Evolutionary conservation across 2,113 vertebrate genomes (phyloP), one percentile per base, ranked within the genome.

Genomic region (Egretta garzetta): DNA sequence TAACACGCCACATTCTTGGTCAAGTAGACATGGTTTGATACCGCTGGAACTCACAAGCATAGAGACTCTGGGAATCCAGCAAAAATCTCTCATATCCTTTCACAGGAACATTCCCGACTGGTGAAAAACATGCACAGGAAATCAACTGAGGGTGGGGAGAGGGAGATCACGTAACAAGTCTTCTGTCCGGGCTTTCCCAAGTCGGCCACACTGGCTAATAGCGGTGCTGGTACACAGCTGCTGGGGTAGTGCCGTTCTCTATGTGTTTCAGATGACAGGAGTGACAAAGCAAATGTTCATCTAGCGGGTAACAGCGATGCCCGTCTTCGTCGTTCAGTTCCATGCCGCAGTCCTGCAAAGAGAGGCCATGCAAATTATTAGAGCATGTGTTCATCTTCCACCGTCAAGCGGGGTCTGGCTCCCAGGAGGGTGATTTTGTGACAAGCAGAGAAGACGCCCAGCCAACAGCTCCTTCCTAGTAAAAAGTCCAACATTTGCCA

Each of bases 311-410:
- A 97, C 99, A 99, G 96, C 99, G 99, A 95, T 99, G 99, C 6
- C 99, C 99, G 0, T 99, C 99, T 86, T 99, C 99, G 0, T 99
- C 99, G 0, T 99, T 99, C 84, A 99, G 98, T 94, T 99, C 99
- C 98, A 99, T 98, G 47, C 99, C 98, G 74, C 99, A 99, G 96
- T 99, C 99, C 99, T 99, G 96, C 53, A 73, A 88, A 83, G 66
- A 90, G 47, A 96, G 37, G 24, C 45, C 52, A 0, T 1, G 30
- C 72, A 43, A 33, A 64, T 43, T 37, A 45, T 53, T 26, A 53
- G 58, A 52, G 32, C 19, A 8, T 3, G 5, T 12, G 56, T 22
- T 63, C 39, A 28, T 32, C 43, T 62, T 30, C 49, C 55, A 45
- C 27, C 0, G 8, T 64, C 43, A 68, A 0, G 12, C 3, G 3